Evolutionary conservation across 2,797 vertebrate genomes (phyloP).

Genomic region (Phrynocephalus forsythii): DNA sequence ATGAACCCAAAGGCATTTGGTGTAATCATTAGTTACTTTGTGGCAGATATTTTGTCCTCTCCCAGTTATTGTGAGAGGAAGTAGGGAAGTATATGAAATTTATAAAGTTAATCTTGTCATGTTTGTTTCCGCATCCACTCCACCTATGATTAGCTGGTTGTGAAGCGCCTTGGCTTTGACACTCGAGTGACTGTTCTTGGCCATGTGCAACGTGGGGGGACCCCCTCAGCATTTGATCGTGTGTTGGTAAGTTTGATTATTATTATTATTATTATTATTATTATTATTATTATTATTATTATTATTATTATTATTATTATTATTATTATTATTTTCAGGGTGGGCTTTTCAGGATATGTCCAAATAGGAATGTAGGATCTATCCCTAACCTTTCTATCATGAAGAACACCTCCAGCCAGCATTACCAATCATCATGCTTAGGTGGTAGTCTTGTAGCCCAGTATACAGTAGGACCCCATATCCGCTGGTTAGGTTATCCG

Average conservation of each 20-base stretch:
- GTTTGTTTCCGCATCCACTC: background rate
- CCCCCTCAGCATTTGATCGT: constrained; percentile 90
- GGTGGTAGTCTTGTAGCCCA: too few species aligned
- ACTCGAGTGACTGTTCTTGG: constrained; percentile 95
- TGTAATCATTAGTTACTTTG: background rate
- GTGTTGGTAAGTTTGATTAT: constrained; percentile 71
- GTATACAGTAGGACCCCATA: too few species aligned
- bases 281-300: background rate
- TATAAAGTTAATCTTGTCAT: background rate
- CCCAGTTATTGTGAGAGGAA: background rate
- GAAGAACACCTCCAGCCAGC: background rate
- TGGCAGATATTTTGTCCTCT: background rate
- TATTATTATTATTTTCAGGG: background rate
- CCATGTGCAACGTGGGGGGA: constrained; percentile 94
- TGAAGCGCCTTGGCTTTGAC: constrained; percentile 89
- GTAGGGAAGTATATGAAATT: background rate
- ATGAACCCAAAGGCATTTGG: background rate
- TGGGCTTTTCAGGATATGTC: rapidly evolving
- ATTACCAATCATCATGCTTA: background rate
- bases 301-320: background rate
- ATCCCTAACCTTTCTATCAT: too few species aligned
- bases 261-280: background rate
- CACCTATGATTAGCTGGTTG: constrained; percentile 83
- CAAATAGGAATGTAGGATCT: background rate
- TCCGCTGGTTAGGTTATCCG: too few species aligned